Evolutionary conservation across 1,140 invertebrate genomes (phyloP), one percentile per base, ranked within the genome.

Genomic region (Panagrolaimus sp.): DNA sequence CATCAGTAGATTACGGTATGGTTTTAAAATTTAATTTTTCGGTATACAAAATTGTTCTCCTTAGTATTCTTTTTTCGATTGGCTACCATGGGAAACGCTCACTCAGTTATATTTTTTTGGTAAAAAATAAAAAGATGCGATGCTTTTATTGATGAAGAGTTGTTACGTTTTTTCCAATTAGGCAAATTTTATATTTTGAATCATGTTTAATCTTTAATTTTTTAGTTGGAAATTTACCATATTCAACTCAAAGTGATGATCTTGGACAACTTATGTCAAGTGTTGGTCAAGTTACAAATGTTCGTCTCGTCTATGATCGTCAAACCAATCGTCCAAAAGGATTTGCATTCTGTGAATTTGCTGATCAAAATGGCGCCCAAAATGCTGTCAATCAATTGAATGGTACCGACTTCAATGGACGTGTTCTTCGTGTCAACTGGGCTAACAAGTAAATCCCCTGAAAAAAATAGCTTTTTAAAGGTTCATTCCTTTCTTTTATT

Each of bases 281-380:
- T 88, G 95, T 94, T 75, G 96, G 96, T 12, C 93, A 93, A 32
- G 95, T 99, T 3, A 67, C 63, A 24, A 77, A 78, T 47, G 69
- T 78, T 68, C 73, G 69, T 83, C 86, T 99, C 52, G 95, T 98
- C 3, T 98, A 96, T 86, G 96, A 99, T 84, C 88, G 96, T 66
- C 96, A 98, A 84, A 97, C 94, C 55, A 95, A 96, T 0, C 98
- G 98, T 85, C 95, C 96, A 0, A 98, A 98, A 86, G 96, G 96
- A 15, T 99, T 98, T 90, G 96, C 96, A 0, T 99, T 99, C 84
- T 98, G 95, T 85, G 96, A 99, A 83, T 99, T 98, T 83, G 93
- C 95, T 83, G 95, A 98, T 85, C 91, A 94, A 83, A 94, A 98
- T 67, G 62, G 94, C 0, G 96, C 96, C 0, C 86, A 96, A 12